Conservation (phyloP, 2,113 vertebrate genomes). For the Ptilorrhoa leucosticta region DNA sequence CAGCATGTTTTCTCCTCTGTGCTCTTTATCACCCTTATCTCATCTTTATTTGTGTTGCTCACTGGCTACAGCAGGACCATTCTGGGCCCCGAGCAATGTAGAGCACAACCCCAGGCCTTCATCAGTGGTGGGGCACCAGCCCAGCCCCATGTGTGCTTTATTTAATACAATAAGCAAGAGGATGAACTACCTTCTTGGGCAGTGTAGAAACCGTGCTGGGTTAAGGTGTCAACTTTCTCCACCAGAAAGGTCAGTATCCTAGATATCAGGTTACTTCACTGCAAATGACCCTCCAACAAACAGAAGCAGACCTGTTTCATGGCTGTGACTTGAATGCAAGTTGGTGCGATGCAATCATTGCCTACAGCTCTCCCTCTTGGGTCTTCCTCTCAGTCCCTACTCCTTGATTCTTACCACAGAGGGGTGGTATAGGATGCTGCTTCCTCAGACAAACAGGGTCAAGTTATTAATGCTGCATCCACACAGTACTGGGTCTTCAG, state of each 20-base stretch:
- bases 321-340: not conserved
- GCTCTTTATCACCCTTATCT: not conserved
- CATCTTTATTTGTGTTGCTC: not conserved
- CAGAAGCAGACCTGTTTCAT: not conserved
- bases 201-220: not conserved
- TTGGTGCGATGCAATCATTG: fast-evolving
- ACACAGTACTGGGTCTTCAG: not conserved
- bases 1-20: not conserved
- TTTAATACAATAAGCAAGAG: not conserved
- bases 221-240: not conserved
- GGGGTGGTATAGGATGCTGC: not conserved
- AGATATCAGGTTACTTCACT: not conserved
- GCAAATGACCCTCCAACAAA: fast-evolving
- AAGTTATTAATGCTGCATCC: not conserved
- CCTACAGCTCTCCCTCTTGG: fast-evolving
- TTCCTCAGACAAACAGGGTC: not conserved
- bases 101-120: not conserved
- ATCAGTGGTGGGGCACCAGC: not conserved
- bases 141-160: not conserved
- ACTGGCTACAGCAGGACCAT: not conserved
- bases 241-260: not conserved
- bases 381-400: not conserved
- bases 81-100: not conserved
- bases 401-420: not conserved
- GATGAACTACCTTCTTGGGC: not conserved